Base-by-base conservation (phyloP, 2,113 vertebrate genomes). In the Diadophis punctatus region DNA sequence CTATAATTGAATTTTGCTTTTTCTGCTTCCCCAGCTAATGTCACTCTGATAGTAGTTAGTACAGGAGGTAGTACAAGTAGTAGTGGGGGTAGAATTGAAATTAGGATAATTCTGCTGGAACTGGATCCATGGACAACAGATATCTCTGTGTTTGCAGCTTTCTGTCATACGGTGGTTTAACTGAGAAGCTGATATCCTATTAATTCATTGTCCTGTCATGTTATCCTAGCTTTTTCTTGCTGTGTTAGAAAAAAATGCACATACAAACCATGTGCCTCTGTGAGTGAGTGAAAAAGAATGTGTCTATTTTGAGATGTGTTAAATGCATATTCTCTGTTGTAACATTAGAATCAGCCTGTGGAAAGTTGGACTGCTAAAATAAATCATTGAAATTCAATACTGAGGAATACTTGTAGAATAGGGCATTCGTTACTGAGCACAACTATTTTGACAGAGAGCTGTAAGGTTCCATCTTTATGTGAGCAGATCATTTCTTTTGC, bases 341-440 rank as follows among this genome's bases (percentile, higher is more conserved):
- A 97, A 97, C 95, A 94, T 95, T 96, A 96, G 96, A 91, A 95
- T 94, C 93, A 95, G 94, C 93, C 94, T 95, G 96, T 96, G 95
- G 96, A 97, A 96, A 96, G 93, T 96, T 9, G 91, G 89, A 92
- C 93, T 94, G 96, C 96, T 96, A 96, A 97, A 97, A 97, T 96
- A 96, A 97, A 97, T 96, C 95, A 18, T 87, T 96, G 97, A 96
- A 97, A 97, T 95, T 95, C 91, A 97, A 96, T 97, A 95, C 96
- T 91, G 89, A 94, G 94, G 95, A 93, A 95, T 96, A 92, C 93
- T 90, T 94, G 90, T 92, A 86, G 96, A 94, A 96, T 95, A 96
- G 94, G 0, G 2, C 90, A 96, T 95, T 95, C 96, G 93, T 96
- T 95, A 94, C 90, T 84, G 89, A 63, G 56, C 86, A 90, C 93